phyloP scores from a whole-genome alignment of 1,140 invertebrate genomes.

The Drosophila equinoxialis region DNA sequence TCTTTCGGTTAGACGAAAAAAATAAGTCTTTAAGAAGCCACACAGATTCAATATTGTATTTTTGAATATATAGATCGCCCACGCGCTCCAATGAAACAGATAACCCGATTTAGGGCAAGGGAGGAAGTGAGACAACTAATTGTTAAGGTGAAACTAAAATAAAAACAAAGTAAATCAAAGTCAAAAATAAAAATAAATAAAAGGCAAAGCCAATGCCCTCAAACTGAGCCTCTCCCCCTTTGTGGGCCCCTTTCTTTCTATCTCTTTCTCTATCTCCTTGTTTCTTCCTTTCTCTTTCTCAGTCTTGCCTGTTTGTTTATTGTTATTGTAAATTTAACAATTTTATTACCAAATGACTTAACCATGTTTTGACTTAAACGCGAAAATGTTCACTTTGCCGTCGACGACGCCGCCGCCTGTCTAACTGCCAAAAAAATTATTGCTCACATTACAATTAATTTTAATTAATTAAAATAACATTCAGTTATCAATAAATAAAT shows the following conservation, averaged over 20 bases:
- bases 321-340: conserved; percentile 66
- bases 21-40: not conserved
- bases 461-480: conserved; percentile 76
- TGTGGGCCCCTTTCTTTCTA: not conserved
- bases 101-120: no score
- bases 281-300: not conserved
- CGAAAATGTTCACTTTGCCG: conserved; percentile 3
- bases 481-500: conserved; percentile 44
- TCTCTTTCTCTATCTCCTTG: not conserved
- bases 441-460: conserved; percentile 71
- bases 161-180: conserved; percentile 19
- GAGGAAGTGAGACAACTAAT: conserved; percentile 3
- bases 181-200: not conserved
- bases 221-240: not conserved
- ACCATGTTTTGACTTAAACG: conserved; percentile 43
- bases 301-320: conserved; percentile 33
- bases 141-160: conserved; percentile 38
- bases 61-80: conserved; percentile 3
- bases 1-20: not conserved
- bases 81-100: not conserved
- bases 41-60: not conserved
- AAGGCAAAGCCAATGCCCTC: conserved; percentile 37
- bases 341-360: conserved; percentile 60
- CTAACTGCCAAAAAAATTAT: conserved; percentile 40
- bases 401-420: conserved; percentile 30